Percentiles rank a stretch among this genome's conserved stretches.
Conservation (phyloP, 2,888 invertebrate species). For the Entomobrya multifasciata region DNA sequence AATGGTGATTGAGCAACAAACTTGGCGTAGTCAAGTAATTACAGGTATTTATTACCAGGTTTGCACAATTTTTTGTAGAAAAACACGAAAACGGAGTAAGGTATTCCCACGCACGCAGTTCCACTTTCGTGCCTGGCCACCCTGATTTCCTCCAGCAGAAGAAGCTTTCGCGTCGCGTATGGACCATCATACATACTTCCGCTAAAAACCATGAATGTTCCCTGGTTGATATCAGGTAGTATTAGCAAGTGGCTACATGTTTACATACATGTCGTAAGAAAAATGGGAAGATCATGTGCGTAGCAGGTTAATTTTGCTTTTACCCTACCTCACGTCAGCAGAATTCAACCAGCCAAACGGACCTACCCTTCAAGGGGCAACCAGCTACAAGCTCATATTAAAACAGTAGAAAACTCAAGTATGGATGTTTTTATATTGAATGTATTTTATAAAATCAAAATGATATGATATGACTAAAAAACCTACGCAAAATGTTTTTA, state of each 20-base stretch:
- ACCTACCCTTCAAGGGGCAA: too few relatives aligned
- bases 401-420: too few relatives aligned
- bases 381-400: too few relatives aligned
- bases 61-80: not conserved
- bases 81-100: not conserved
- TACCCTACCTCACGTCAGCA: not conserved
- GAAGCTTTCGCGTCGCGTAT: not conserved
- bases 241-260: not conserved
- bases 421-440: too few relatives aligned
- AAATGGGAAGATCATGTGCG: not conserved
- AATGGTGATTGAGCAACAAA: not conserved
- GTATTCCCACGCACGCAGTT: not conserved
- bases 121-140: not conserved
- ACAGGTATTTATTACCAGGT: not conserved
- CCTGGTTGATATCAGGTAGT: not conserved
- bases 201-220: not conserved
- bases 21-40: not conserved
- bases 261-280: not conserved
- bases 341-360: not conserved
- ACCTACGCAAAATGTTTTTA: slow-evolving; percentile 10
- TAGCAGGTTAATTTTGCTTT: slow-evolving; percentile 31
- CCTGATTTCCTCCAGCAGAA: slow-evolving; percentile 4
- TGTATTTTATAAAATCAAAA: too few relatives aligned
- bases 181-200: slow-evolving; percentile 1
- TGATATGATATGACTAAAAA: not conserved